phyloP scores from a whole-genome alignment of 2,113 vertebrate genomes.

The Grammomys surdaster region DNA sequence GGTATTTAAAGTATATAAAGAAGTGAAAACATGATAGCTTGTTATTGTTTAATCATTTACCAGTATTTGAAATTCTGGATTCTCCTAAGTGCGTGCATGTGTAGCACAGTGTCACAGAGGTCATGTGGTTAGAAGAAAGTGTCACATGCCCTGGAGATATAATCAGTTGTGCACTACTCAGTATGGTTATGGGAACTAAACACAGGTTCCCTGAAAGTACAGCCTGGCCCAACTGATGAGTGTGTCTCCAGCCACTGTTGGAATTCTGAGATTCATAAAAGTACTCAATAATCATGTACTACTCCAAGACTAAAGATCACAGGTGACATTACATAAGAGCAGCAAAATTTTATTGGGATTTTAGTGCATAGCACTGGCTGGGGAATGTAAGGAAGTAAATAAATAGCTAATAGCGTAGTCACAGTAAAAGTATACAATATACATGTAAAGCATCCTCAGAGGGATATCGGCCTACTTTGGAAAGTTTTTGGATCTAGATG shows the following conservation, averaged over 20 bases:
- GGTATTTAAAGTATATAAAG: background rate
- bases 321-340: background rate
- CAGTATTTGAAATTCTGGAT: background rate
- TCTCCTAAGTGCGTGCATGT: background rate
- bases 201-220: background rate
- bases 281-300: background rate
- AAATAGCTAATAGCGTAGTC: background rate
- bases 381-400: background rate
- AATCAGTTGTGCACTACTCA: background rate
- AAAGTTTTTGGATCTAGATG: background rate
- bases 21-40: background rate
- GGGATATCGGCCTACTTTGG: background rate
- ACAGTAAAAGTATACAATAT: background rate
- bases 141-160: background rate
- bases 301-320: slow-evolving; percentile 2
- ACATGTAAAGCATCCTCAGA: background rate
- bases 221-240: background rate
- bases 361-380: background rate
- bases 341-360: background rate
- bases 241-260: background rate
- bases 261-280: slow-evolving; percentile 1
- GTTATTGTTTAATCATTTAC: background rate
- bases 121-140: background rate
- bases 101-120: background rate
- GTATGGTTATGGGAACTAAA: background rate